Evolutionary conservation across 2,797 vertebrate species (phyloP).

Genomic region (Sarcophilus harrisii): DNA sequence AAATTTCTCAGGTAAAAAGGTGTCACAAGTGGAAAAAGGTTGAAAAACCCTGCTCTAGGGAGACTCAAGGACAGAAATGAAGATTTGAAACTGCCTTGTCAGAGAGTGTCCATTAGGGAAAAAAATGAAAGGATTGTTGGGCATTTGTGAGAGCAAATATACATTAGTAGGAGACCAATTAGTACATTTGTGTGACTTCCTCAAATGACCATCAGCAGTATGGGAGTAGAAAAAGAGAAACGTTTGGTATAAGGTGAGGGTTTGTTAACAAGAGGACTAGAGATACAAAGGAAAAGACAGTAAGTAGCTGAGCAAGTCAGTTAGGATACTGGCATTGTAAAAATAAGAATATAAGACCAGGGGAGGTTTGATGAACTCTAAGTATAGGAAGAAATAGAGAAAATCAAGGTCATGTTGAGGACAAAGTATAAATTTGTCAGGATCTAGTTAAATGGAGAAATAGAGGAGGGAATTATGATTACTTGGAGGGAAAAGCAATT

Average conservation of each 20-base stretch:
- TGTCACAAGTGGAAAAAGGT: too few relatives aligned
- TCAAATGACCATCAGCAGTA: neutral
- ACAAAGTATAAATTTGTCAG: neutral
- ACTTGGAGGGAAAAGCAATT: neutral
- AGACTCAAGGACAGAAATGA: neutral
- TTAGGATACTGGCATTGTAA: neutral
- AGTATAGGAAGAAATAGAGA: neutral
- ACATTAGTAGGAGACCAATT: neutral
- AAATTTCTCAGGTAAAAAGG: too few relatives aligned
- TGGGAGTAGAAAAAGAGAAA: neutral
- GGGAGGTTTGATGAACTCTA: neutral
- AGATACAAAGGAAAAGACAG: neutral
- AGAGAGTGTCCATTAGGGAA: neutral
- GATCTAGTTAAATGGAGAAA: neutral
- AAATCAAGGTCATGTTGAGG: neutral
- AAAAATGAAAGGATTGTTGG: neutral
- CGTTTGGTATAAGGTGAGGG: neutral
- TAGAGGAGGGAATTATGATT: neutral
- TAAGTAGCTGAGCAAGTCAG: neutral
- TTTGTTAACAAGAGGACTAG: neutral
- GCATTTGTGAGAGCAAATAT: neutral
- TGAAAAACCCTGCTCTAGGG: too few relatives aligned
- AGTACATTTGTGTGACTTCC: neutral
- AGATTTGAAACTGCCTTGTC: neutral
- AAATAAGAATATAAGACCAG: neutral